Percentiles rank a stretch among this genome's conserved stretches.
Evolutionary conservation across 1,140 invertebrate genomes (phyloP).

Genomic region (Campoletis sonorensis): DNA sequence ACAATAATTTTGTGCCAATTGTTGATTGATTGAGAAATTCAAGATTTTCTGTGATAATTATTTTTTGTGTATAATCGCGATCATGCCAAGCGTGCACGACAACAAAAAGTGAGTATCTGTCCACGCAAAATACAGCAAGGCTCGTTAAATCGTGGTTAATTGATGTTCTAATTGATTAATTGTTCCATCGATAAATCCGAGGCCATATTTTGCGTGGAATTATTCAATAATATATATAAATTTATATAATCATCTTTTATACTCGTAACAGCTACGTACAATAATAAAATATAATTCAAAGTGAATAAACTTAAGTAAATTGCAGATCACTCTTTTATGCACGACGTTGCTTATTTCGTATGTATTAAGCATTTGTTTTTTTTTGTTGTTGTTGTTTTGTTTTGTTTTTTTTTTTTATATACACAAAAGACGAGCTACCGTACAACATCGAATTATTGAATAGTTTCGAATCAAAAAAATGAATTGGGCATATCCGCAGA

Average conservation of each 20-base stretch:
- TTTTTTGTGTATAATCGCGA: too few relatives aligned
- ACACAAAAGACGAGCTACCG: constrained; percentile 59
- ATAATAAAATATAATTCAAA: constrained; percentile 55
- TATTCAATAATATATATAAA: constrained; percentile 8
- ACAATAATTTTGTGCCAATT: too few relatives aligned
- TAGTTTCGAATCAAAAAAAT: constrained; percentile 32
- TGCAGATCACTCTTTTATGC: constrained; percentile 66
- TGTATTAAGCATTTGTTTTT: constrained; percentile 57
- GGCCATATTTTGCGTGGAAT: constrained; percentile 16
- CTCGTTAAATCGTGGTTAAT: too few relatives aligned
- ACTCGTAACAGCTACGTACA: constrained; percentile 41
- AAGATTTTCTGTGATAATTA: too few relatives aligned
- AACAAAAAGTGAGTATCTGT: constrained; percentile 8
- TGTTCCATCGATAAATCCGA: constrained; percentile 29
- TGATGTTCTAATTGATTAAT: too few relatives aligned
- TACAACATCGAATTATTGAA: constrained; percentile 29
- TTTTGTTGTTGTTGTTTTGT: too few relatives aligned
- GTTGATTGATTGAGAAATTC: too few relatives aligned
- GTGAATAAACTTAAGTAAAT: constrained; percentile 68
- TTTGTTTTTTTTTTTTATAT: constrained; percentile 51
- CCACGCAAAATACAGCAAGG: too few relatives aligned
- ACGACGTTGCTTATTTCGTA: constrained; percentile 40
- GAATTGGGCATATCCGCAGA: constrained; percentile 30
- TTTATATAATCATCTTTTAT: constrained; percentile 48
- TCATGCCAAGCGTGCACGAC: too few relatives aligned